Evolutionary conservation across 2,888 invertebrate genomes (phyloP).

Genomic region (Oscheius sp.): DNA sequence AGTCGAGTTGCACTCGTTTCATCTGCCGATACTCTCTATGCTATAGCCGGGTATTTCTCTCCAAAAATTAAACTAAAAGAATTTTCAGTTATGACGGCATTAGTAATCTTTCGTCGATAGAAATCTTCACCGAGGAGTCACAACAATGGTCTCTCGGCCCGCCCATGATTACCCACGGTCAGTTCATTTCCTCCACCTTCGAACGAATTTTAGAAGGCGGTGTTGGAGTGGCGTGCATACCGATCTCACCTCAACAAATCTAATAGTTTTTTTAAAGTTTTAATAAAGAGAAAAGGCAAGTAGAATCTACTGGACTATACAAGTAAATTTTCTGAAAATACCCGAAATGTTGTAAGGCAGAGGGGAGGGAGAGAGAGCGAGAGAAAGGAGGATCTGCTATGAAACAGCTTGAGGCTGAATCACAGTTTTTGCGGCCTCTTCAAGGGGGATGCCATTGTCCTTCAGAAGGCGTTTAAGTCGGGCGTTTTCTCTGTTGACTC

Average conservation of each 20-base stretch:
- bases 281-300: not conserved
- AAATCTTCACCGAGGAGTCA: constrained; percentile 79
- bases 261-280: not conserved
- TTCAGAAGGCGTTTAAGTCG: constrained; percentile 40
- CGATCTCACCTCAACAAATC: constrained; percentile 25
- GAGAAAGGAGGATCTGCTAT: not conserved
- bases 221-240: constrained; percentile 85
- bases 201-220: too few species aligned
- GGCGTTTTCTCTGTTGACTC: constrained; percentile 42
- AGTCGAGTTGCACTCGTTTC: constrained; percentile 59
- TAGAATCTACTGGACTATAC: constrained; percentile 13
- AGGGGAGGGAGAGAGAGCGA: not conserved
- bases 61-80: not conserved
- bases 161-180: constrained; percentile 77
- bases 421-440: constrained; percentile 3
- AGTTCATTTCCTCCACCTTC: too few species aligned
- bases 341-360: not conserved
- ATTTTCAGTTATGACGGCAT: constrained; percentile 75
- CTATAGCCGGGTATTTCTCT: constrained; percentile 59
- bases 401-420: constrained; percentile 22
- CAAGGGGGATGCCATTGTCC: constrained; percentile 44
- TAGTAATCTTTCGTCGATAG: constrained; percentile 83
- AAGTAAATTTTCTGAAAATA: not conserved
- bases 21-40: constrained; percentile 56
- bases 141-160: constrained; percentile 74